Evolutionary conservation across 2,888 invertebrate genomes (phyloP).

Genomic region (Eilema caniola): DNA sequence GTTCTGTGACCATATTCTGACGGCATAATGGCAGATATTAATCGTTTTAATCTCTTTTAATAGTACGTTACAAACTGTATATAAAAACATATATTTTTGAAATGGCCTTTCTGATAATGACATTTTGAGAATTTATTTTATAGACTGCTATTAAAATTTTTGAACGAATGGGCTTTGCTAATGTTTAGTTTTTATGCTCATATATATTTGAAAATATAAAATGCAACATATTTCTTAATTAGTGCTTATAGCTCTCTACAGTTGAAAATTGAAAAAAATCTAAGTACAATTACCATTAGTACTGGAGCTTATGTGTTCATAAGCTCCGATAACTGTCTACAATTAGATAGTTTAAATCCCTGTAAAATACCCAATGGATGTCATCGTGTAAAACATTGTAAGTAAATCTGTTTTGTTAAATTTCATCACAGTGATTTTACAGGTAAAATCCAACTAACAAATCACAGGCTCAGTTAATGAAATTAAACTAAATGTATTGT

Average conservation of each 20-base stretch:
- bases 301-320: no score
- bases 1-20: constrained; percentile 66
- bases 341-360: no score
- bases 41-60: constrained; percentile 63
- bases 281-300: no score
- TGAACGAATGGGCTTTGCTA: neutral
- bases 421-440: neutral
- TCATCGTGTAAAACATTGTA: no score
- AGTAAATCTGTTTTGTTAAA: neutral
- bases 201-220: no score
- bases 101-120: constrained; percentile 30
- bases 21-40: constrained; percentile 61
- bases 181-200: no score
- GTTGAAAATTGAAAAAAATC: neutral
- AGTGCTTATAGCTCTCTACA: neutral
- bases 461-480: neutral
- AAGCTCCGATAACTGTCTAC: no score
- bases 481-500: neutral
- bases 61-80: constrained; percentile 41
- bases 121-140: neutral
- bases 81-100: constrained; percentile 39
- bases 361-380: no score
- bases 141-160: neutral
- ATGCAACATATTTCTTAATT: neutral
- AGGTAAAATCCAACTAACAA: neutral